A percentile compares a stretch with the other conserved stretches of the same genome.
Conservation (phyloP, 2,113 vertebrate genomes). For the Protobothrops mucrosquamatus region DNA sequence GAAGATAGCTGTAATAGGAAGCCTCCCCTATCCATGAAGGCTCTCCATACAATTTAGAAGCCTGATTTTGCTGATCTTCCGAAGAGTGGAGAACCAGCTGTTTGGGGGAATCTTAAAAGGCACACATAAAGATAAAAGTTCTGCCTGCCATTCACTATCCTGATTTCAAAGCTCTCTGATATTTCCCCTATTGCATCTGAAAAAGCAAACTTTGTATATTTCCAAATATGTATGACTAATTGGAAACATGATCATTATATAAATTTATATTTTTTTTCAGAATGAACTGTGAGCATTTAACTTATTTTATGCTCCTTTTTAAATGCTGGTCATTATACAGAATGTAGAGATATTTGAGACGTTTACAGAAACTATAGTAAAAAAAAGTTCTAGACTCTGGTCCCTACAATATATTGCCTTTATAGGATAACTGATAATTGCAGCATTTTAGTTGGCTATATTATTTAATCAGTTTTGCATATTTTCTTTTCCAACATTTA, state of each 20-base stretch:
- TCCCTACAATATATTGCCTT: not conserved
- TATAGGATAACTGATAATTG: not conserved
- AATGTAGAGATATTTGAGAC: not conserved
- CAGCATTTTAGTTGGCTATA: slow-evolving; percentile 7
- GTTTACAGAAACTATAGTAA: not conserved
- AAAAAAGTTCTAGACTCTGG: not conserved
- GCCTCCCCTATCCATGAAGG: not conserved
- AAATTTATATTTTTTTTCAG: not conserved
- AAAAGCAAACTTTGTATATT: not conserved
- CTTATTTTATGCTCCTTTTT: not conserved
- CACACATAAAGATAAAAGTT: not conserved
- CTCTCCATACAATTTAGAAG: not conserved
- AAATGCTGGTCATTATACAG: not conserved
- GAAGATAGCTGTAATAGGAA: not conserved
- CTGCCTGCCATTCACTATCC: not conserved
- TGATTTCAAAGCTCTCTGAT: not conserved
- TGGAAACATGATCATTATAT: not conserved
- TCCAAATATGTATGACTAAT: not conserved
- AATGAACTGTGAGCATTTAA: not conserved
- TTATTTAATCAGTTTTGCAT: slow-evolving; percentile 54
- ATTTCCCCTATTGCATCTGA: not conserved
- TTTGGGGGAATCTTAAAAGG: not conserved
- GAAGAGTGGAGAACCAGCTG: not conserved
- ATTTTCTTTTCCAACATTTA: slow-evolving; percentile 48
- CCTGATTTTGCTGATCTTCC: not conserved